These are phyloP conservation scores for Pampusana beccarii DNA, from an alignment of 2,113 vertebrate genomes.

Conservation along the genomic window DNA sequence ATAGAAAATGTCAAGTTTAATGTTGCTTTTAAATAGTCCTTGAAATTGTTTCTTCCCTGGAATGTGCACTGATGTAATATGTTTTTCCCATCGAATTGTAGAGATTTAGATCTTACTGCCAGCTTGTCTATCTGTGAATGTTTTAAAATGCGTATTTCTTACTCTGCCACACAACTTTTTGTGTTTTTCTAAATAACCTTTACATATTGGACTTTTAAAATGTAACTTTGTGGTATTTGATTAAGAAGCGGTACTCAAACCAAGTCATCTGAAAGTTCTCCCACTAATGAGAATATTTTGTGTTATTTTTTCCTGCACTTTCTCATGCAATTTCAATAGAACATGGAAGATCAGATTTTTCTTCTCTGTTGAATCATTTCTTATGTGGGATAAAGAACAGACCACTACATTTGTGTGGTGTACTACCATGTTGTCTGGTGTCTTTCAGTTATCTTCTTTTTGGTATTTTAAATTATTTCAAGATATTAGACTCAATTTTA, in stretches of 20 bases:
- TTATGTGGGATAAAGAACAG: neutral
- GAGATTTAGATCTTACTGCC: neutral
- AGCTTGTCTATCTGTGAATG: neutral
- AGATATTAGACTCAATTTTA: neutral
- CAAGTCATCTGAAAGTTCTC: neutral
- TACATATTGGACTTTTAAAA: neutral
- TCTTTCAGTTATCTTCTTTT: neutral
- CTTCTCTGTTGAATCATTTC: neutral
- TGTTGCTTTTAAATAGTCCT: neutral
- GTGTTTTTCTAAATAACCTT: neutral
- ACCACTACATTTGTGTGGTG: neutral
- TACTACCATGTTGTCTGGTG: neutral
- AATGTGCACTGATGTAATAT: neutral
- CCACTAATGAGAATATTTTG: neutral
- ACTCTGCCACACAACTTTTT: neutral
- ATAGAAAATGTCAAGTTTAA: neutral
- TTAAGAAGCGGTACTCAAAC: neutral
- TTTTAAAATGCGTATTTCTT: neutral
- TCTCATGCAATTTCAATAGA: neutral
- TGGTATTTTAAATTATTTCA: neutral
- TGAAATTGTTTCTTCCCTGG: constrained; percentile 2
- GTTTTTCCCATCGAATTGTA: neutral
- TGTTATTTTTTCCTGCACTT: neutral
- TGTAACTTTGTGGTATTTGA: neutral
- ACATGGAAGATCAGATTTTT: neutral